Percentiles rank a stretch among this genome's conserved stretches.
phyloP scores from a whole-genome alignment of 2,888 invertebrate species.

The Drosophila koepferae region DNA sequence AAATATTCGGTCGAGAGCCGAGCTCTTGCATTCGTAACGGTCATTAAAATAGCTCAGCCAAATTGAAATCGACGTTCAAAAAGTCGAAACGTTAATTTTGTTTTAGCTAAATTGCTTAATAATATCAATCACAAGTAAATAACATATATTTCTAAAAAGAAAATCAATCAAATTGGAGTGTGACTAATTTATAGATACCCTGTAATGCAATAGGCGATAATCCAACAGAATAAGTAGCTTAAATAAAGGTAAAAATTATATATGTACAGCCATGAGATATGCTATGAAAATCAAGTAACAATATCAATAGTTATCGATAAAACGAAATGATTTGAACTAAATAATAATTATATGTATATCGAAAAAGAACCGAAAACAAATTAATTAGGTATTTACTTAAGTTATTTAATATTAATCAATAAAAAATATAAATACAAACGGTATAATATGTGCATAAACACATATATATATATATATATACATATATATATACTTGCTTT shows the following conservation, averaged over 20 bases:
- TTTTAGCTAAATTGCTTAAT: slow-evolving; percentile 66
- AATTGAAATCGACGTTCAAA: slow-evolving; percentile 63
- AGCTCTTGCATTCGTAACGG: slow-evolving; percentile 55
- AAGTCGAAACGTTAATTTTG: slow-evolving; percentile 26
- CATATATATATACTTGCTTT: neutral
- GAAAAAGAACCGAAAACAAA: neutral
- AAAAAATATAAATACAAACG: neutral
- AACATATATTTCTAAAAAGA: slow-evolving; percentile 1
- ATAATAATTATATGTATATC: no score
- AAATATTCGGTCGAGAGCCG: slow-evolving; percentile 46
- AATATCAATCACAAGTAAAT: slow-evolving; percentile 28
- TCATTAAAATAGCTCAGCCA: slow-evolving; percentile 70
- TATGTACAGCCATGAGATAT: neutral
- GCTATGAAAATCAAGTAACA: neutral
- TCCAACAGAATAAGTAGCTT: neutral
- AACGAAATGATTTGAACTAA: no score
- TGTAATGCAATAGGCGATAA: neutral
- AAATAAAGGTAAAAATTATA: neutral
- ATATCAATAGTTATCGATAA: neutral
- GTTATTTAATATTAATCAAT: no score
- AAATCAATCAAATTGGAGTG: neutral
- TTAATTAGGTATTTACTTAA: neutral
- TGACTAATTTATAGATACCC: neutral
- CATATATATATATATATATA: neutral
- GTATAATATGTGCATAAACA: neutral